Evolutionary conservation across 2,797 vertebrate genomes (phyloP).

Genomic region (Mormyrops attenuatus): DNA sequence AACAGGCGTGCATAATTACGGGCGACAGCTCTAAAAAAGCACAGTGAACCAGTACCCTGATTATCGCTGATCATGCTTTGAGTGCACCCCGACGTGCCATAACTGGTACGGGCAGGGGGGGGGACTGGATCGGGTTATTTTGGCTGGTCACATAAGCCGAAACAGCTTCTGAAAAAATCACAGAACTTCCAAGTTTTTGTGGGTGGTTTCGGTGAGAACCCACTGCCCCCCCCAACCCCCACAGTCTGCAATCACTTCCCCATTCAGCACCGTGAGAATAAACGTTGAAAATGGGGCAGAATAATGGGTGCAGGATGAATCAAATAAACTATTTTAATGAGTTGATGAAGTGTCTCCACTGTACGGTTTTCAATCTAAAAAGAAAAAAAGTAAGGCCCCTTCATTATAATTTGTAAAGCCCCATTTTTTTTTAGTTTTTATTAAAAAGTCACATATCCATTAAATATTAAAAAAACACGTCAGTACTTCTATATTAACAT

Average conservation of each 20-base stretch:
- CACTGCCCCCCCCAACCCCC: background rate
- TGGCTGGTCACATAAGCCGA: background rate
- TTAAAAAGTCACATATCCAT: background rate
- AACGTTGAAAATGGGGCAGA: background rate
- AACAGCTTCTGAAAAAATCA: background rate
- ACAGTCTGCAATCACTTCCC: background rate
- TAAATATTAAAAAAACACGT: background rate
- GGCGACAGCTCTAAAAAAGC: background rate
- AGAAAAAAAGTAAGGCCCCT: background rate
- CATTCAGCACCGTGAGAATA: background rate
- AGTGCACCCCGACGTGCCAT: background rate
- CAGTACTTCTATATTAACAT: background rate
- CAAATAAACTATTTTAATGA: background rate
- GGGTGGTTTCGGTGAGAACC: background rate
- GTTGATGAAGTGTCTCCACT: background rate
- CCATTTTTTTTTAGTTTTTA: background rate
- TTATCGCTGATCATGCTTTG: background rate
- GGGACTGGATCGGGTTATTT: background rate
- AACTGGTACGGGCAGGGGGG: background rate
- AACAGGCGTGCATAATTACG: background rate
- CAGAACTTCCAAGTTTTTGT: background rate
- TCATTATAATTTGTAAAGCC: background rate
- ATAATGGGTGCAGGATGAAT: background rate
- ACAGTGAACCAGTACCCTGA: background rate
- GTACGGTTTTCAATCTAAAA: background rate